These are phyloP conservation scores for Pocillopora verrucosa DNA, from an alignment of 64 coral and sea anemone species.

Conservation along the genomic window DNA sequence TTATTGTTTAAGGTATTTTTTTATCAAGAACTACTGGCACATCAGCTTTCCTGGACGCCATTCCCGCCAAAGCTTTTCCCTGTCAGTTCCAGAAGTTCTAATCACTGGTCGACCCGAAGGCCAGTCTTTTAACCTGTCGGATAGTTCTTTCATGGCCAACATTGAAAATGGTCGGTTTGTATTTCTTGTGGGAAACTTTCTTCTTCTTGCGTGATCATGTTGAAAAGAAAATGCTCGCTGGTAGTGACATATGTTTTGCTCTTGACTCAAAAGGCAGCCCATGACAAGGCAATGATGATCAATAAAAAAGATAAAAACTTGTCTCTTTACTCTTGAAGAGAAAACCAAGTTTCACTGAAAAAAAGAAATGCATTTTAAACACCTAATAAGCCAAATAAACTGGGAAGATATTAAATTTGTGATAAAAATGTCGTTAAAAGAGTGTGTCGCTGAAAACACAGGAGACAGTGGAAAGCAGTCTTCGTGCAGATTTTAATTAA, in stretches of 20 bases:
- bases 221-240: background rate
- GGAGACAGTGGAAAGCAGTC: no score
- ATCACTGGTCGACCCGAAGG: background rate
- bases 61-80: background rate
- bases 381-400: no score
- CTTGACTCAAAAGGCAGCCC: background rate
- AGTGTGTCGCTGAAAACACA: no score
- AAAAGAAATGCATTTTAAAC: no score
- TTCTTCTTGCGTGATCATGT: background rate
- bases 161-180: background rate
- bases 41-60: background rate
- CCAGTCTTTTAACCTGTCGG: background rate
- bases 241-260: background rate
- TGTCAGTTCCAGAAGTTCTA: background rate
- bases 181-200: background rate
- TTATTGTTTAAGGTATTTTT: background rate
- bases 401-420: no score
- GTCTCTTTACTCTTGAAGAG: no score
- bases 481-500: no score
- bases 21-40: background rate
- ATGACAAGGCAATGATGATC: background rate
- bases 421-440: no score
- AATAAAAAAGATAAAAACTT: no score
- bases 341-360: no score
- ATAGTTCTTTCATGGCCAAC: background rate